Base-by-base conservation (phyloP, 2,888 invertebrate species). In the Oscheius sp. region DNA sequence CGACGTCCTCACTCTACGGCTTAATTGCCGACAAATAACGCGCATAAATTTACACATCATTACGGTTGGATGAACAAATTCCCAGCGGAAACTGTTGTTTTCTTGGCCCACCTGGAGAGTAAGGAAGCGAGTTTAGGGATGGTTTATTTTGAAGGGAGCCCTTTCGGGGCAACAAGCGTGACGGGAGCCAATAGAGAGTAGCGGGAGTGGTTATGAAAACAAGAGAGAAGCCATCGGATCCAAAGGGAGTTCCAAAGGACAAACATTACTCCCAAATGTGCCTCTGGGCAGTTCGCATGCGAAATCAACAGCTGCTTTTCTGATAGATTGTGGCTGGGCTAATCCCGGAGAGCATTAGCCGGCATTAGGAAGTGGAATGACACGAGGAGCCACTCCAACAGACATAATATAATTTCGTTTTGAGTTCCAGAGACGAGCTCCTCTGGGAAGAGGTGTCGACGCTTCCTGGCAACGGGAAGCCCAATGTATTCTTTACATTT, bases 11-110 rank as follows among this genome's bases (percentile, higher is more conserved):
- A n/a, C 55, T 33, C 33, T n/a, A n/a, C 39, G 29, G 15, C 20
- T 23, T 61, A 61, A 61, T 61, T 61, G 61, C 61, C 45, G 55
- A 20, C 55, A 55, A 55, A 55, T 33, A 55, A 55, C 55, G 55
- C 34, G 45, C 61, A 61, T 61, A 61, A 61, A 61, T 61, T 61
- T 61, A 45, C 61, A 61, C 61, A 61, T 61, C 61, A 61, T 61
- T 61, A 45, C 45, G 61, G 45, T 45, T 42, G 61, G 29, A 42
- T n/a, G 45, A 29, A 61, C 42, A 17, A 12, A 10, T 33, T 27
- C 33, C 29, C 33, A 5, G n/a, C n/a, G 33, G 33, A 20, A 20
- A 20, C 10, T 15, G 25, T 52, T 15, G 15, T 34, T 34, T 55
- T 55, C 55, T n/a, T n/a, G n/a, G 34, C n/a, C 34, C 20, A 33